A percentile compares a stretch with the other conserved stretches of the same genome.
phyloP scores from a whole-genome alignment of 2,113 vertebrate species.

The Nanorana parkeri region DNA sequence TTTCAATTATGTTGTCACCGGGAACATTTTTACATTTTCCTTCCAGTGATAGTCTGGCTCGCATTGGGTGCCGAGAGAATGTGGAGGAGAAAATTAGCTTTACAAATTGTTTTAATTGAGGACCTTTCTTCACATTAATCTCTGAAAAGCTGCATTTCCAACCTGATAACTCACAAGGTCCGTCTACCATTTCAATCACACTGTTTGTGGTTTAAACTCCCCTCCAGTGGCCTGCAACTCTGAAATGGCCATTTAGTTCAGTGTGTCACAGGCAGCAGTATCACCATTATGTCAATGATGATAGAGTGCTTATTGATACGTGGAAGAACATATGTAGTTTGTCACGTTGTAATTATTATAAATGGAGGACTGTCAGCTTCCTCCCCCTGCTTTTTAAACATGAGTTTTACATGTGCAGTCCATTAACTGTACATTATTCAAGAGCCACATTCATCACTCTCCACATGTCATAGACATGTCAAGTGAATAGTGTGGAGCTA shows the following conservation, averaged over 20 bases:
- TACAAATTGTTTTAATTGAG: slow-evolving; percentile 8
- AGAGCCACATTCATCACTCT: neutral
- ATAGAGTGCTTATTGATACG: slow-evolving; percentile 27
- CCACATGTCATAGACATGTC: neutral
- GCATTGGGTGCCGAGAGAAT: neutral
- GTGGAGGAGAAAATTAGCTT: neutral
- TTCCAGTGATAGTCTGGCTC: neutral
- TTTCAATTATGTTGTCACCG: slow-evolving; percentile 4
- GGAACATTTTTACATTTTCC: neutral
- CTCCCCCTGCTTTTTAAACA: neutral
- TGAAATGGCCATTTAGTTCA: neutral
- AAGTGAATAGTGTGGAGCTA: neutral
- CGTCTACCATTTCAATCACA: neutral
- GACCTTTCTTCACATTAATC: slow-evolving; percentile 6
- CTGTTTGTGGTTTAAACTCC: neutral
- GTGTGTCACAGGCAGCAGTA: neutral
- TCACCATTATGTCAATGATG: neutral
- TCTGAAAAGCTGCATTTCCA: slow-evolving; percentile 8
- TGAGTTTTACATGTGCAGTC: slow-evolving; percentile 16
- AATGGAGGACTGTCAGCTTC: neutral
- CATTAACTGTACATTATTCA: slow-evolving; percentile 8
- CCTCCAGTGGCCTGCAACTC: neutral
- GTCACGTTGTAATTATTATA: slow-evolving; percentile 9
- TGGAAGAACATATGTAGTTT: slow-evolving; percentile 1
- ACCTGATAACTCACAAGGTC: neutral